phyloP scores from a whole-genome alignment of 2,888 invertebrate species.

The Ormia ochracea region DNA sequence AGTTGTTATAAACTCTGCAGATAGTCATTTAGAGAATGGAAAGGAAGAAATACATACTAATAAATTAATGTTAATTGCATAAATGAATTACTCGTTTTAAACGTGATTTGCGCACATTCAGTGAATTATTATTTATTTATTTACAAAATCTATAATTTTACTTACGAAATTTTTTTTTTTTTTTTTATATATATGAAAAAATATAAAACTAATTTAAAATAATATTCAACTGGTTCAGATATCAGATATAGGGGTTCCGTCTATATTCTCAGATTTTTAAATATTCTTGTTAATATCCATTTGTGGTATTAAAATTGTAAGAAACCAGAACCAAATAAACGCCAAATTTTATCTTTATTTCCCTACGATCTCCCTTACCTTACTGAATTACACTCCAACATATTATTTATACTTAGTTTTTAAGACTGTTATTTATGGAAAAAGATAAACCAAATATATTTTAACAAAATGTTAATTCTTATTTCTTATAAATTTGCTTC shows the following conservation, averaged over 20 bases:
- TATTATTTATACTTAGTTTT: conserved; percentile 30
- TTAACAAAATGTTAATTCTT: conserved; percentile 35
- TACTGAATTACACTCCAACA: conserved; percentile 4
- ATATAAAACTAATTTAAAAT: too few species aligned
- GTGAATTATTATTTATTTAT: neutral
- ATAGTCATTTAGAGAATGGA: conserved; percentile 26
- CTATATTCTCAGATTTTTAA: too few species aligned
- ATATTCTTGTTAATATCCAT: too few species aligned
- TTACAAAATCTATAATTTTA: too few species aligned
- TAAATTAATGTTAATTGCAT: conserved; percentile 8
- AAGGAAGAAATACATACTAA: neutral
- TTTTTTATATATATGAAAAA: too few species aligned
- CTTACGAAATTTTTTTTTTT: too few species aligned
- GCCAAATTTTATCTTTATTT: too few species aligned
- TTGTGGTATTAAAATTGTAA: too few species aligned
- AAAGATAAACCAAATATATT: neutral
- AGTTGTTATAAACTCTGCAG: conserved; percentile 49
- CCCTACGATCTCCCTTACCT: neutral
- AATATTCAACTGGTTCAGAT: too few species aligned
- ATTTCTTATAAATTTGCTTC: conserved; percentile 36
- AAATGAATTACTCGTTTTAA: conserved; percentile 9
- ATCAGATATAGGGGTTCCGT: too few species aligned
- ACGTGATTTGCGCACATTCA: conserved; percentile 2
- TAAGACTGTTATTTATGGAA: conserved; percentile 54
- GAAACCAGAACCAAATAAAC: too few species aligned